Evolutionary conservation across 2,113 vertebrate genomes (phyloP), one percentile per base, ranked within the genome.

Genomic region (Cinclus cinclus): DNA sequence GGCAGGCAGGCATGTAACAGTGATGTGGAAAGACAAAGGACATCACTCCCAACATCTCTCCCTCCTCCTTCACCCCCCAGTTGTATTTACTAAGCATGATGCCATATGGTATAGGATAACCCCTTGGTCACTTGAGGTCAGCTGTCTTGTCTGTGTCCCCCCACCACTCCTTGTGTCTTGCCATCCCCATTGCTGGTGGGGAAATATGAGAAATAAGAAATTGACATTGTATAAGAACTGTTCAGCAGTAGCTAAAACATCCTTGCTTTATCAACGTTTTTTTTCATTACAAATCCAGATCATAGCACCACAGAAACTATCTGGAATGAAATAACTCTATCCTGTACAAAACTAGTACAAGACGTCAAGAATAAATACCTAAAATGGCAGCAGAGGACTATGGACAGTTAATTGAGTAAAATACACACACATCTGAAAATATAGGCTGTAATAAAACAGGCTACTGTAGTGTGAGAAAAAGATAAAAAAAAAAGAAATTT

Each of bases 1-100:
- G 42, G 33, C 55, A 74, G 33, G n/a, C 31, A 83, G n/a, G 9
- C 2, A 0, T 1, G 0, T 65, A 47, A 31, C 0, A 0, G 7
- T 28, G 50, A 24, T 23, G 42, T 44, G 28, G 13, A 50, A 62
- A 91, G n/a, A 65, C 15, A 75, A 62, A 83, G 1, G 1, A 6
- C 31, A 24, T 83, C 11, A 30, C 7, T 47, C 3, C 30, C 2
- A 22, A 24, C 20, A 20, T 27, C 11, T 30, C 6, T 20, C 5
- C 11, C 42, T 85, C 33, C 35, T 78, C 15, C 21, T 55, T 37
- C 33, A 9, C 30, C 2, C 4, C 6, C 9, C 31, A 41, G 12
- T 3, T 90, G 55, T 55, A 46, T 55, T 47, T 78, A 9, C 33
- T 15, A 4, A 68, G 10, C 15, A 4, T 28, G 41, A 50, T 13